Base-by-base conservation (phyloP, 2,888 invertebrate species). In the Cabera pusaria region DNA sequence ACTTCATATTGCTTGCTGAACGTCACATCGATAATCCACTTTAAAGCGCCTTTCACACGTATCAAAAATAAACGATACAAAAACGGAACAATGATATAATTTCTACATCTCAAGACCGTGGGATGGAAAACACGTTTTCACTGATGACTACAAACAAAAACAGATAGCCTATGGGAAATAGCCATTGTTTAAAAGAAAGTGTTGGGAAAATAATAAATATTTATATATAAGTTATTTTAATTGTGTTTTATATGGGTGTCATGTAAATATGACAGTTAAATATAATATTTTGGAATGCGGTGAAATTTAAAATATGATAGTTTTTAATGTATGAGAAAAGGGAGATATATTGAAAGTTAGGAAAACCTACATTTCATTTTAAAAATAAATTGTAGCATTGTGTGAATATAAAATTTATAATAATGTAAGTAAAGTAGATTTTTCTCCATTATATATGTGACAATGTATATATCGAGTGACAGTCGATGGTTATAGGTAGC, bases 111-210 rank as follows among this genome's bases (percentile, higher is more conserved):
- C 59, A 62, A 56, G 58, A 59, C 33, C 77, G 81, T 80, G 81
- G 52, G 79, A 77, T 33, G 36, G 44, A 64, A 77, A 82, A 65
- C 51, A 9, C 43, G 65, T 71, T 83, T 83, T 83, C 82, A 82
- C 82, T 82, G 70, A 71, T 70, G 59, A 18, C 17, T 43, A 41
- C 19, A 40, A 37, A 56, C 53, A 65, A 75, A 78, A 71, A 49
- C 19, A 49, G 77, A 79, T 77, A 75, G 64, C 49, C 56, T 57
- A 48, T 80, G 81, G 34, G 81, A 80, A 72, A 16, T 3, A 5
- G 0, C 10, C 49, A 71, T 73, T 76, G 78, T 79, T 21, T 4
- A 3, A 44, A 62, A 48, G 80, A 79, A 79, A 79, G 80, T 79
- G 65, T 22, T 34, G 54, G 34, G 44, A 42, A 40, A 43, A 46